phyloP scores from a whole-genome alignment of 2,113 vertebrate species.

The Coptodon rendalli region DNA sequence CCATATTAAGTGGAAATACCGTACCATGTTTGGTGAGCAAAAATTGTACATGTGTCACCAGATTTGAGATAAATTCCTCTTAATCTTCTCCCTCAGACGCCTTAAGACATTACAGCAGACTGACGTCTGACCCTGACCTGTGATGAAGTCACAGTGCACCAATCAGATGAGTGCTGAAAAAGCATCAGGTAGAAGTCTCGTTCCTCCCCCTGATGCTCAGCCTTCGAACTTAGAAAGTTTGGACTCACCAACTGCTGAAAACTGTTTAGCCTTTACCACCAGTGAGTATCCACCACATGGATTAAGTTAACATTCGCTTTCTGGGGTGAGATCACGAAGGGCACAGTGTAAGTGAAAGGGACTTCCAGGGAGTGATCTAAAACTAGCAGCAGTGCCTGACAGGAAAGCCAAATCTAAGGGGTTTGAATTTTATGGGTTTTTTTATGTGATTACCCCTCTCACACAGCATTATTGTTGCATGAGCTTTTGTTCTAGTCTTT shows the following conservation, averaged over 20 bases:
- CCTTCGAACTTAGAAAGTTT: rapidly evolving
- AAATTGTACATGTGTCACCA: neutral
- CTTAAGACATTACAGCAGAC: neutral
- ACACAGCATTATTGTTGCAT: neutral
- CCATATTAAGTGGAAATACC: neutral
- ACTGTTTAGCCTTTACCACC: neutral
- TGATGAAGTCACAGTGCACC: neutral
- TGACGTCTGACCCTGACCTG: neutral
- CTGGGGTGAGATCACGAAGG: neutral
- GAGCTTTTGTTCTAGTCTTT: neutral
- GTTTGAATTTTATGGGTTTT: neutral
- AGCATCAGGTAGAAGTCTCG: neutral
- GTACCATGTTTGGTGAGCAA: neutral
- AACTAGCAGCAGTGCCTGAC: neutral
- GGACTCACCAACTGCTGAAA: neutral
- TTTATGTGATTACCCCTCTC: neutral
- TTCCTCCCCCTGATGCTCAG: neutral
- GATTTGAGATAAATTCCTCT: neutral
- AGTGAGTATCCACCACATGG: neutral
- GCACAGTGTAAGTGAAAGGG: neutral
- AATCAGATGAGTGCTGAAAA: neutral
- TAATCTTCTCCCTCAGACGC: neutral
- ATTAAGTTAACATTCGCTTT: rapidly evolving
- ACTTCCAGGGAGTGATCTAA: rapidly evolving
- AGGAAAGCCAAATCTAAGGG: neutral